Evolutionary conservation across 2,797 vertebrate species (phyloP), one percentile per base, ranked within the genome.

Genomic region (Siniperca undulata): DNA sequence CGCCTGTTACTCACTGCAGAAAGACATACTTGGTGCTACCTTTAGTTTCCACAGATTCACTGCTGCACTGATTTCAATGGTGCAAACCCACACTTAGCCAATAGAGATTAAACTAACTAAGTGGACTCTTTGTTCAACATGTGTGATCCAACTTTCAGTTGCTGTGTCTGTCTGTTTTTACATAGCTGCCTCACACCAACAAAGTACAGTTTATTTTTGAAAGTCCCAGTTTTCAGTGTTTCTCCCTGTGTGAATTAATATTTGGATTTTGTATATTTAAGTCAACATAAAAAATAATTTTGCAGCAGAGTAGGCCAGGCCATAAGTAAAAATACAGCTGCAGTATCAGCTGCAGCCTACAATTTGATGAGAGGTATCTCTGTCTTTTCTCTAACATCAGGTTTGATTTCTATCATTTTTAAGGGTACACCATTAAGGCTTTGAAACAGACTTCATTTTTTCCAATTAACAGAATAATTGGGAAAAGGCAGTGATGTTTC

Each of bases 281-380:
- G 38, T 75, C 60, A 74, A 68, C 66, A 71, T 56, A 66, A 78
- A 75, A 74, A 42, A 19, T 61, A 14, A 60, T 66, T 83, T 24
- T 80, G 52, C 52, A 60, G 52, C 62, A 71, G 40, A 48, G 19
- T 20, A 17, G 17, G 10, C 6, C 48, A 61, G 16, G 22, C 3
- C 38, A n/a, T 3, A 27, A 46, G n/a, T 22, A 70, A 50, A 40
- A 46, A 27, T 8, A 7, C 38, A 64, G 59, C 64, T 65, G 22
- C 36, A 52, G 72, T 70, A 61, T 46, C 46, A 48, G 55, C 55
- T 78, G 73, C 34, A 56, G 24, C 24, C 36, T 70, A 69, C 53
- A 71, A 24, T 38, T 76, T 64, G 7, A 50, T 34, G 12, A 20
- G 3, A 1, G 17, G n/a, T 16, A 5, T 58, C 8, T 60, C n/a